These are phyloP conservation scores for Buceros bicornis DNA, from an alignment of 2,797 vertebrate genomes.

Conservation along the genomic window DNA sequence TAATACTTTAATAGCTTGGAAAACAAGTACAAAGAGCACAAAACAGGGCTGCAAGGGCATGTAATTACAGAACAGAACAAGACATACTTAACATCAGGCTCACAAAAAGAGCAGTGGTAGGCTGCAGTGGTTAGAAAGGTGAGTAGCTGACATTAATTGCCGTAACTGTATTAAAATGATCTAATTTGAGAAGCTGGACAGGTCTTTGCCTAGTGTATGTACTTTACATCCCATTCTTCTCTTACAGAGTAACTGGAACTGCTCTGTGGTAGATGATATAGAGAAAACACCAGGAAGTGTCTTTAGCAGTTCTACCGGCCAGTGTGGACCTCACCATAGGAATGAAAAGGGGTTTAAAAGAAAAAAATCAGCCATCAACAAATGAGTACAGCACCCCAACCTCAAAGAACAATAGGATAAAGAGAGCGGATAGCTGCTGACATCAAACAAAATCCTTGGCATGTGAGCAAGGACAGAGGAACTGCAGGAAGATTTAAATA, in stretches of 20 bases:
- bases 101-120: background rate
- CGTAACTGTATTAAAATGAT: background rate
- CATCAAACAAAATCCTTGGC: background rate
- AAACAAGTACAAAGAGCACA: background rate
- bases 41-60: background rate
- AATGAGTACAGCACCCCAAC: background rate
- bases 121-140: background rate
- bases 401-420: background rate
- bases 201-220: background rate
- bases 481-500: background rate
- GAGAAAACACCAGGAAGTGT: background rate
- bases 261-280: background rate
- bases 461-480: background rate
- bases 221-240: background rate
- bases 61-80: background rate
- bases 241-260: background rate
- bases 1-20: background rate
- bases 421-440: background rate
- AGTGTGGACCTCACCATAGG: background rate
- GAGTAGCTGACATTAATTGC: background rate
- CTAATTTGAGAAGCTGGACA: background rate
- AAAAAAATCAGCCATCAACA: background rate
- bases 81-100: background rate
- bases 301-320: background rate
- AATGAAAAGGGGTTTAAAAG: background rate